Percentiles rank a stretch among this genome's conserved stretches.
phyloP scores from a whole-genome alignment of 2,888 invertebrate genomes.

The Loripinus fragilis region DNA sequence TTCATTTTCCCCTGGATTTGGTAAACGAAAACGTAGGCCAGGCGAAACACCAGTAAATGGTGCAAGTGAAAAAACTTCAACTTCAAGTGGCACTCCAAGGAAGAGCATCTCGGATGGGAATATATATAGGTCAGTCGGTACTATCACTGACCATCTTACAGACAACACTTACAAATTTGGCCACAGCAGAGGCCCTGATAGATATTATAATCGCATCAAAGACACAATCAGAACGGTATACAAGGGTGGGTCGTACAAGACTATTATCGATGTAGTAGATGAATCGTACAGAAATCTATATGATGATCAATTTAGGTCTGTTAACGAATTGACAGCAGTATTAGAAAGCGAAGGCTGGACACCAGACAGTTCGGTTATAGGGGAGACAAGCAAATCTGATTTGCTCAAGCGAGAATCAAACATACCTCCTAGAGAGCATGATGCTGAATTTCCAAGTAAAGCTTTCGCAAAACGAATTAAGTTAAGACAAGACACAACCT shows the following conservation, averaged over 20 bases:
- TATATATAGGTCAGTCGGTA: background rate
- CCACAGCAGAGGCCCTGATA: background rate
- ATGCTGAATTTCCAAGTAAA: background rate
- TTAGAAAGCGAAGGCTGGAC: constrained; percentile 3
- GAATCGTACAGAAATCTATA: constrained; percentile 10
- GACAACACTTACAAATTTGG: constrained; percentile 1
- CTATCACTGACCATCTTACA: background rate
- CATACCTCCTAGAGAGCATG: background rate
- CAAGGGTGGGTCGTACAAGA: background rate
- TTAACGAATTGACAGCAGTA: constrained; percentile 8
- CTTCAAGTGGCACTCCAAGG: background rate
- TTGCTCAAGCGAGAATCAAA: background rate
- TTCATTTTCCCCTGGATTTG: constrained; percentile 63
- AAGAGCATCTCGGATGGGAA: background rate
- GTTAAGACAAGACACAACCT: constrained; percentile 3
- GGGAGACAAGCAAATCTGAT: background rate
- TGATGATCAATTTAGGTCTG: background rate
- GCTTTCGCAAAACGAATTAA: background rate
- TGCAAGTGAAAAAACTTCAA: background rate
- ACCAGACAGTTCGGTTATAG: background rate
- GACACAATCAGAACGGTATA: constrained; percentile 3
- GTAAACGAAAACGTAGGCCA: background rate
- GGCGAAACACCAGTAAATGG: background rate
- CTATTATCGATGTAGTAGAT: constrained; percentile 1
- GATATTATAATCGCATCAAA: constrained; percentile 1